These are phyloP conservation scores for Dolichopus griseipennis DNA, from an alignment of 2,888 invertebrate genomes.

Conservation along the genomic window DNA sequence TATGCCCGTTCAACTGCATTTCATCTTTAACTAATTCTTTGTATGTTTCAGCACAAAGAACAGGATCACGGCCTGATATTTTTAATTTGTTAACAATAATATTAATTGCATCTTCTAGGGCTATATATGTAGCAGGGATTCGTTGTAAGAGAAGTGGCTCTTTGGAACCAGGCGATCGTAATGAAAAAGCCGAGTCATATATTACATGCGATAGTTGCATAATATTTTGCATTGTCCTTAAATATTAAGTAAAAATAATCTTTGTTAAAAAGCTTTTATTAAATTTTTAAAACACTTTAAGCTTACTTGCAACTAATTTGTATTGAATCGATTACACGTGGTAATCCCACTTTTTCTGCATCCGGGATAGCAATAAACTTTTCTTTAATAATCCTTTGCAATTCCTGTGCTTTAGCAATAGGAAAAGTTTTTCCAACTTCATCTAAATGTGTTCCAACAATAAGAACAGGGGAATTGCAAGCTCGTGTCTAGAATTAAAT, in stretches of 20 bases:
- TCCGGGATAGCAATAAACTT: slow-evolving; percentile 88
- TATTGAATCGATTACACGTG: slow-evolving; percentile 83
- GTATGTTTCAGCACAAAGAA: slow-evolving; percentile 73
- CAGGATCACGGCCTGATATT: slow-evolving; percentile 64
- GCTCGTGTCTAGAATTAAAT: slow-evolving; percentile 58
- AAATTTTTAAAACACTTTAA: neutral
- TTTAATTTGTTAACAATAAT: slow-evolving; percentile 69
- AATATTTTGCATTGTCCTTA: slow-evolving; percentile 78
- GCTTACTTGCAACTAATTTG: slow-evolving; percentile 65
- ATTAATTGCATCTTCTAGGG: slow-evolving; percentile 85
- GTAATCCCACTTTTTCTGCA: slow-evolving; percentile 91
- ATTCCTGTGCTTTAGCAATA: slow-evolving; percentile 52
- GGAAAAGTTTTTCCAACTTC: slow-evolving; percentile 50
- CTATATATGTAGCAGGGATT: slow-evolving; percentile 91
- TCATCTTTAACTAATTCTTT: slow-evolving; percentile 41
- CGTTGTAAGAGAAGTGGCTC: slow-evolving; percentile 85
- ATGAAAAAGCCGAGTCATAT: slow-evolving; percentile 86
- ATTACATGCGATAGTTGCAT: slow-evolving; percentile 81
- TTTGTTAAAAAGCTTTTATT: slow-evolving; percentile 13
- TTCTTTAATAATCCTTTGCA: slow-evolving; percentile 81
- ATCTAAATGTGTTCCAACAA: slow-evolving; percentile 95
- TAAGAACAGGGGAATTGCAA: slow-evolving; percentile 91
- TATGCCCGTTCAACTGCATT: slow-evolving; percentile 41
- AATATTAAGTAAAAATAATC: neutral
- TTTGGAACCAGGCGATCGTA: slow-evolving; percentile 84